These are phyloP conservation scores for Aphidius ervi DNA, from an alignment of 1,140 invertebrate genomes.

Conservation along the genomic window DNA sequence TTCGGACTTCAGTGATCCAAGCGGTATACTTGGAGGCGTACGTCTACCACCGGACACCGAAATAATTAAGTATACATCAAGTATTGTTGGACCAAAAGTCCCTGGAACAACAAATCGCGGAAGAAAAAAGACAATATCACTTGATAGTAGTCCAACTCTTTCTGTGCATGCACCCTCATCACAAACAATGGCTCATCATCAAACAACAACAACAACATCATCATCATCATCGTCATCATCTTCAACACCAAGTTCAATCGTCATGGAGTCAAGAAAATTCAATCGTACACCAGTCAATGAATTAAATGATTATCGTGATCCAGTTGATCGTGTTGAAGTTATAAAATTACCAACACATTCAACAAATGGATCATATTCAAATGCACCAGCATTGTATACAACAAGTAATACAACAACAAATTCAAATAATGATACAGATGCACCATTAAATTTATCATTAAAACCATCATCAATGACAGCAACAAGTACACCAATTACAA, in stretches of 20 bases:
- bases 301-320: slow-evolving; percentile 42
- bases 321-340: slow-evolving; percentile 67
- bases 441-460: slow-evolving; percentile 75
- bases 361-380: slow-evolving; percentile 51
- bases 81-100: slow-evolving; percentile 75
- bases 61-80: slow-evolving; percentile 84
- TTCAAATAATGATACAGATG: slow-evolving; percentile 60
- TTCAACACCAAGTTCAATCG: slow-evolving; percentile 24
- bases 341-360: slow-evolving; percentile 67
- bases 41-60: slow-evolving; percentile 82
- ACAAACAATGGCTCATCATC: slow-evolving; percentile 42
- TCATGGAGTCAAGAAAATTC: slow-evolving; percentile 47
- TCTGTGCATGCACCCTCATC: slow-evolving; percentile 56
- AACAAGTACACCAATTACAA: slow-evolving; percentile 41
- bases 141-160: slow-evolving; percentile 75
- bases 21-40: slow-evolving; percentile 73
- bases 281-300: slow-evolving; percentile 43
- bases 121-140: slow-evolving; percentile 79
- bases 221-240: too few species aligned
- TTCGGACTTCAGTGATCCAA: slow-evolving; percentile 62
- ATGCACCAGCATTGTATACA: slow-evolving; percentile 46
- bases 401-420: slow-evolving; percentile 49
- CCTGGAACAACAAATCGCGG: slow-evolving; percentile 77
- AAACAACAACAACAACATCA: slow-evolving; percentile 40
- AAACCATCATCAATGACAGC: slow-evolving; percentile 56